Evolutionary conservation across 2,113 vertebrate species (phyloP), one percentile per base, ranked within the genome.

Genomic region (Nesogale talazaci): DNA sequence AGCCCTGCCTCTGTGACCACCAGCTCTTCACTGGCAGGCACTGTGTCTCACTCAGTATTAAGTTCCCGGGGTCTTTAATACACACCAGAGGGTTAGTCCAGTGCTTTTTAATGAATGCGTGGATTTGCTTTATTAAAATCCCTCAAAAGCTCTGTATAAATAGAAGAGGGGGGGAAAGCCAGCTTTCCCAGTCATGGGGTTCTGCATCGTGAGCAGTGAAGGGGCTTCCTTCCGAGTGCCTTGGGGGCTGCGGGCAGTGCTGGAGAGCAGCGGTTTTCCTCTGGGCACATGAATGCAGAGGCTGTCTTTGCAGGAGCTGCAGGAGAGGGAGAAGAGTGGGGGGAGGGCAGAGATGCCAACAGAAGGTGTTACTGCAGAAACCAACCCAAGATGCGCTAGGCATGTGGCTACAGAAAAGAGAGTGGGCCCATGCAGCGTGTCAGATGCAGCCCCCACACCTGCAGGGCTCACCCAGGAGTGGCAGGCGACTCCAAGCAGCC

Each of bases 11-110:
- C 90, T 4, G 11, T 2, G 52, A 19, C 65, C 79, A 65, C 56
- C 69, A 38, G 67, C 63, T 88, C 75, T 29, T 29, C 36, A 6
- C 20, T 59, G 19, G 59, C 86, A 82, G 87, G 59, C 88, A n/a
- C 88, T 6, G 23, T 61, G 77, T 46, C 92, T 92, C 1, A 5
- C 56, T 59, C 9, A 12, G 89, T 81, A 6, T 75, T 40, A 23
- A 25, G 74, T 12, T 42, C 38, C 74, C 79, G 91, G 89, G 93
- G 90, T 89, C 87, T 52, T 61, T 59, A 91, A 89, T 89, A 87
- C 3, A 93, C 75, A 70, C 63, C 88, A 94, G 52, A 89, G 76
- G 78, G 78, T 92, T 27, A 72, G 78, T 27, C 70, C 92, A 82
- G 0, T 42, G 72, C 82, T 91, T 69, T 75, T 42, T 80, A 77